Evolutionary conservation across 1,140 invertebrate genomes (phyloP), one percentile per base, ranked within the genome.

Genomic region (Paralvinella palmiformis): DNA sequence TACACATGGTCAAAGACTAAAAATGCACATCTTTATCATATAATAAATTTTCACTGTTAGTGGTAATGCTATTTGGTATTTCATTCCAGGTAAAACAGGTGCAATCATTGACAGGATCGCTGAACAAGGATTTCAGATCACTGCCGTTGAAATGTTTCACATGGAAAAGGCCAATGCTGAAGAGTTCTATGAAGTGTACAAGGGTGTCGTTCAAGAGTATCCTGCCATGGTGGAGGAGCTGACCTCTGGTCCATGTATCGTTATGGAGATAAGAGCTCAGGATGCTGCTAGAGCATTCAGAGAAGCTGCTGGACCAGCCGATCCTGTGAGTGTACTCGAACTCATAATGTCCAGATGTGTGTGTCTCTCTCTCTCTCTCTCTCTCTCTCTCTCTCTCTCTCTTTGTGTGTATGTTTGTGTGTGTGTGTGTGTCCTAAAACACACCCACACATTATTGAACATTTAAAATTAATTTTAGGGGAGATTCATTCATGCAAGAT

Each of bases 171-270:
- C 87, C 3, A 89, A 92, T 79, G 90, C 90, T 31, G 89, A 91
- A 73, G 91, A 95, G 79, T 95, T 96, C 82, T 87, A 89, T 75
- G 92, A 96, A 83, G 88, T 96, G 17, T 97, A 97, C 77, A 92
- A 92, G 79, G 89, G 90, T n/a, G 88, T 94, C 62, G 83, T 93
- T 10, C 84, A 86, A 6, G 90, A 94, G 74, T 94, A 91, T 50
- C 32, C 36, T 13, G 36, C 20, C 29, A 67, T 67, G 65, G 65
- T 94, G 0, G 81, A 84, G 50, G 89, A 94, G 72, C 77, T 94
- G 22, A 84, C 87, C 29, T 88, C 89, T 64, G 92, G 93, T 1
- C 86, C 89, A 0, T 91, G 89, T 77, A 85, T 96, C 33, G 92
- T 87, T 6, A 81, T 97, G 81, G 92, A 95, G 82, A 86, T 97